Evolutionary conservation across 2,797 vertebrate species (phyloP).

Genomic region (Otolemur crassicaudatus): DNA sequence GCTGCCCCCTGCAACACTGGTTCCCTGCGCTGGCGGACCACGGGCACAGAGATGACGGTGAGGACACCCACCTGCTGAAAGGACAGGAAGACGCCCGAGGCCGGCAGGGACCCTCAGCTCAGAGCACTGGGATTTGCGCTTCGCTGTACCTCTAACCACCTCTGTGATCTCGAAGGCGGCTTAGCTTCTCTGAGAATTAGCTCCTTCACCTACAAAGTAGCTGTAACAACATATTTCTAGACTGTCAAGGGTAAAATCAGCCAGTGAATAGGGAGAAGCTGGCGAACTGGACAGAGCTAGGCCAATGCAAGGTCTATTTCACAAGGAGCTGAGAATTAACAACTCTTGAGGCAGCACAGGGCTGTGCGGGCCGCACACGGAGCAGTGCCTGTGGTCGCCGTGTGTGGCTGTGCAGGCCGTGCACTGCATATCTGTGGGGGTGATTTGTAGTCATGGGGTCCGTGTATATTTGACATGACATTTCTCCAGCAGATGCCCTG

Average conservation of each 20-base stretch:
- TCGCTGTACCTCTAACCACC: not conserved
- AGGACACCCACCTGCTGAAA: too few relatives aligned
- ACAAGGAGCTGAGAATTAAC: not conserved
- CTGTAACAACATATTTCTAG: not conserved
- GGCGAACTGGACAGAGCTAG: not conserved
- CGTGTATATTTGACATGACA: too few relatives aligned
- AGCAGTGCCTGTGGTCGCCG: rapidly evolving
- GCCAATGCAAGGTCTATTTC: not conserved
- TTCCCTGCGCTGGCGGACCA: rapidly evolving
- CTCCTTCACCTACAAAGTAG: not conserved
- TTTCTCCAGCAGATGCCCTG: not conserved
- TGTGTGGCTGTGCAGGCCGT: not conserved
- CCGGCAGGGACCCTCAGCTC: not conserved
- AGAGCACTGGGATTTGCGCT: rapidly evolving
- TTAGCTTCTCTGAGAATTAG: not conserved
- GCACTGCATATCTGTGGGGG: not conserved
- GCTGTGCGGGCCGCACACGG: not conserved
- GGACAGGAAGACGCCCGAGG: not conserved
- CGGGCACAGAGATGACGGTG: rapidly evolving
- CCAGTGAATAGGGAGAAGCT: not conserved
- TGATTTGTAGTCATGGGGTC: too few relatives aligned
- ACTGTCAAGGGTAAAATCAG: rapidly evolving
- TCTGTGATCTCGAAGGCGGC: not conserved
- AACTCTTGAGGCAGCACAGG: too few relatives aligned
- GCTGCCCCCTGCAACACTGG: not conserved